Percentiles rank a stretch among this genome's conserved stretches.
Conservation (phyloP, 2,888 invertebrate species). For the Cephus rjabovi region DNA sequence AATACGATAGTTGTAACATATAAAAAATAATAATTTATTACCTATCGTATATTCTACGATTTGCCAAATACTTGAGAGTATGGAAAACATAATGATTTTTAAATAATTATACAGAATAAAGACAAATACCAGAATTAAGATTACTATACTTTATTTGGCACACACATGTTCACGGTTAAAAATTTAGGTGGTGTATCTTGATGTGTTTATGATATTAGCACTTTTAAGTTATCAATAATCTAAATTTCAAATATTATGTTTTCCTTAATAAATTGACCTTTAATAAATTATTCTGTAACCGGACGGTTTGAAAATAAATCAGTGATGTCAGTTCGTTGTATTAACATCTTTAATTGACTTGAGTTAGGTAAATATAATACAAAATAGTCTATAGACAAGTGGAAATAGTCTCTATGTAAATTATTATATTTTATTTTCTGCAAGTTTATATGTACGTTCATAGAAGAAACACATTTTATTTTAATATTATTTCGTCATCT, state of each 20-base stretch:
- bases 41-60: conserved; percentile 50
- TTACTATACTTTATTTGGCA: neutral
- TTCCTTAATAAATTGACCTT: neutral
- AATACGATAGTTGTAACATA: neutral
- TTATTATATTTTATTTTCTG: neutral
- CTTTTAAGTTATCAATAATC: neutral
- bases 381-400: neutral
- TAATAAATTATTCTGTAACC: neutral
- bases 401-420: neutral
- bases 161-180: conserved; percentile 1
- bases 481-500: neutral
- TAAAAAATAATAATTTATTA: conserved; percentile 30
- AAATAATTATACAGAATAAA: neutral
- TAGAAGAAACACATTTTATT: neutral
- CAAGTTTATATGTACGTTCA: neutral
- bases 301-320: neutral
- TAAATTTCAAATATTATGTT: neutral
- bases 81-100: conserved; percentile 41
- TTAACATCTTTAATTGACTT: neutral
- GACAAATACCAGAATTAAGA: neutral
- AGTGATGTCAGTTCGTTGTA: neutral
- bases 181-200: neutral
- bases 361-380: neutral
- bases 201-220: neutral
- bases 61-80: conserved; percentile 41